Conservation (phyloP, 1,140 invertebrate genomes). For the Papilio glaucus region DNA sequence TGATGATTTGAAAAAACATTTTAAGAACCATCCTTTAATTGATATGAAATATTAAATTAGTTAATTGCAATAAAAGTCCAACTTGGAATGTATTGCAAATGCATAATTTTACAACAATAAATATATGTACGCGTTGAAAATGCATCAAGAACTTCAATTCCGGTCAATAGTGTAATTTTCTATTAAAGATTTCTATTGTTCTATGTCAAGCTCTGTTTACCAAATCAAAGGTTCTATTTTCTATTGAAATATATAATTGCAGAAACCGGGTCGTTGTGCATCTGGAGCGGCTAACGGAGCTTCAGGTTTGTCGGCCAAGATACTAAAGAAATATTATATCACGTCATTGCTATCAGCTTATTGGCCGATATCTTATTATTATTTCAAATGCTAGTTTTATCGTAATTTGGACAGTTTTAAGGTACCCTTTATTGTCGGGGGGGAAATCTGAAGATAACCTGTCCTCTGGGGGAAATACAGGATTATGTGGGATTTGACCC, state of each 20-base stretch:
- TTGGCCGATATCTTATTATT: conserved; percentile 11
- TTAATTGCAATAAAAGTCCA: too few relatives aligned
- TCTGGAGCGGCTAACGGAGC: conserved; percentile 70
- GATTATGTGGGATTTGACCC: too few relatives aligned
- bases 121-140: neutral
- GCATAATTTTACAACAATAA: too few relatives aligned
- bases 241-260: conserved; percentile 72
- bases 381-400: neutral
- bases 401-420: too few relatives aligned
- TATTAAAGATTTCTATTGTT: conserved; percentile 1
- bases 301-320: conserved; percentile 47
- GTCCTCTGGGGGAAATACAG: too few relatives aligned
- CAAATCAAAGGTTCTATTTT: conserved; percentile 45
- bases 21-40: too few relatives aligned
- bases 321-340: neutral
- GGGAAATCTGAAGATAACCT: too few relatives aligned
- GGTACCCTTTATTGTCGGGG: too few relatives aligned
- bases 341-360: conserved; percentile 14
- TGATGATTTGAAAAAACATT: too few relatives aligned
- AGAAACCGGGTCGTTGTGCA: conserved; percentile 63
- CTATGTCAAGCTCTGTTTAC: neutral
- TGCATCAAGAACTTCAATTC: neutral
- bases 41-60: too few relatives aligned
- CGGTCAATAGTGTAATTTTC: neutral
- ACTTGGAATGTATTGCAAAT: too few relatives aligned